A percentile compares a stretch with the other conserved stretches of the same genome.
These are phyloP conservation scores for Drosophila rellima DNA, from an alignment of 2,888 invertebrate genomes.

Conservation along the genomic window DNA sequence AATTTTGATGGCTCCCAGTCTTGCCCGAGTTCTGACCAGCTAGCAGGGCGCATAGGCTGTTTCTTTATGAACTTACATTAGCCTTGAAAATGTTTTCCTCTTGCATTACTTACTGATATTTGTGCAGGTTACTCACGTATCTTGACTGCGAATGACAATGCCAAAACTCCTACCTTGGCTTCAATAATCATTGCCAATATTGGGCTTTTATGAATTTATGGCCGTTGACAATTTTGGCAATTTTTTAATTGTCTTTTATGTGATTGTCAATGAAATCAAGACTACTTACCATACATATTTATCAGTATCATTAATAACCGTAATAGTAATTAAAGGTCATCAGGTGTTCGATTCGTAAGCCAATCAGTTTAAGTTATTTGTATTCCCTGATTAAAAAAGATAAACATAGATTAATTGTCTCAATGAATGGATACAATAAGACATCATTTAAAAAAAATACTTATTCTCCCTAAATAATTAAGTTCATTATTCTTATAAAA, in stretches of 20 bases:
- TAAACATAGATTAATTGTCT: not conserved
- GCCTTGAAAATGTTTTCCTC: conserved; percentile 22
- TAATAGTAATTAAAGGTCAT: conserved; percentile 15
- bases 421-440: too few relatives aligned
- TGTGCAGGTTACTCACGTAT: conserved; percentile 54
- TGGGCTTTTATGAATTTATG: conserved; percentile 74
- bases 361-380: not conserved
- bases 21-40: not conserved
- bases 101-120: conserved; percentile 19
- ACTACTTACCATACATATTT: conserved; percentile 39
- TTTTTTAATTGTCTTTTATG: conserved; percentile 52
- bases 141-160: conserved; percentile 18
- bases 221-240: conserved; percentile 51
- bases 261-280: conserved; percentile 49
- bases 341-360: conserved; percentile 7
- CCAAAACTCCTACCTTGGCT: conserved; percentile 60
- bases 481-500: not conserved
- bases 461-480: not conserved
- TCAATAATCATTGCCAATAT: conserved; percentile 76
- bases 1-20: not conserved
- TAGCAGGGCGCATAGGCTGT: not conserved
- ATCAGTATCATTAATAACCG: conserved; percentile 34
- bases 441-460: not conserved
- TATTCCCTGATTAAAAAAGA: conserved; percentile 3
- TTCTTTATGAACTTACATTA: not conserved